Conservation (phyloP, 2,113 vertebrate species). For the Ancistrus triradiatus region DNA sequence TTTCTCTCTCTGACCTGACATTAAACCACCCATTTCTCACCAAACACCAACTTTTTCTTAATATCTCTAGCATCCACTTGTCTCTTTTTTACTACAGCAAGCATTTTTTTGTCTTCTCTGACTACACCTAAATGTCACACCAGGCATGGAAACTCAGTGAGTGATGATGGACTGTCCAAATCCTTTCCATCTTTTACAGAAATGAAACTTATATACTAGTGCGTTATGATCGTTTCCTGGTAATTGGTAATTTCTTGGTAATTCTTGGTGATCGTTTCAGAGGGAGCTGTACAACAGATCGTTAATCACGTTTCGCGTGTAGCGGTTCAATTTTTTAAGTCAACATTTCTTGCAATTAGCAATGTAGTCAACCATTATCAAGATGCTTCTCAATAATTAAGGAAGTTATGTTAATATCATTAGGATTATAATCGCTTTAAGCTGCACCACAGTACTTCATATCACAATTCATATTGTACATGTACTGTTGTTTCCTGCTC, state of each 20-base stretch:
- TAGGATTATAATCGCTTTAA: too few species aligned
- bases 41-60: constrained; percentile 67
- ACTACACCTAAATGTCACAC: constrained; percentile 64
- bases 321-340: too few species aligned
- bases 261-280: too few species aligned
- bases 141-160: constrained; percentile 57
- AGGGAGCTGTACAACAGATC: not conserved
- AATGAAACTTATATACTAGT: constrained; percentile 49
- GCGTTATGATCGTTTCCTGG: too few species aligned
- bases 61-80: constrained; percentile 47
- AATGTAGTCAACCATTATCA: too few species aligned
- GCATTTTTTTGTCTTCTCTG: constrained; percentile 28
- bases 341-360: too few species aligned
- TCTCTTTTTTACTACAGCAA: constrained; percentile 47
- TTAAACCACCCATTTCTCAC: constrained; percentile 67
- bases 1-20: constrained; percentile 58
- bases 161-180: constrained; percentile 38
- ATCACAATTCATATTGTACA: not conserved
- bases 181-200: constrained; percentile 35
- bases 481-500: constrained; percentile 21
- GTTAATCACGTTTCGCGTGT: too few species aligned
- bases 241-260: not conserved
- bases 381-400: too few species aligned
- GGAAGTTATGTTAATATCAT: too few species aligned
- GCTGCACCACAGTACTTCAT: too few species aligned